Evolutionary conservation across 2,888 invertebrate species (phyloP).

Genomic region (Timandra comae): DNA sequence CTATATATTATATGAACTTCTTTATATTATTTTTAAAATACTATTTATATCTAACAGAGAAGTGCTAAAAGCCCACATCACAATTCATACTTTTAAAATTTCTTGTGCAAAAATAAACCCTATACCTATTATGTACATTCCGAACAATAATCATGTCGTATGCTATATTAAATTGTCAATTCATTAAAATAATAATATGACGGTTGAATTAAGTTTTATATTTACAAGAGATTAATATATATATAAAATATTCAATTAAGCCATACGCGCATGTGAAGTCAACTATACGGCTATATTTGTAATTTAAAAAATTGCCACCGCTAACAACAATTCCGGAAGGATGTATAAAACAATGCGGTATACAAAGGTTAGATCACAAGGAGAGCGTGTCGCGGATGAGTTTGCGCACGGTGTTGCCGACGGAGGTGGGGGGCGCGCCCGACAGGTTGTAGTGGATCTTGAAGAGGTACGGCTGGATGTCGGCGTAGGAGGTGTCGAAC

Average conservation of each 20-base stretch:
- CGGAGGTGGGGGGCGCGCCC: conserved; percentile 86
- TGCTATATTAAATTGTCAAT: conserved; percentile 6
- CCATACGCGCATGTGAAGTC: background rate
- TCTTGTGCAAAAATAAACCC: conserved; percentile 13
- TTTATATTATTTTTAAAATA: background rate
- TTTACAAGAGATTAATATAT: conserved; percentile 1
- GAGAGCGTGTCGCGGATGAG: conserved; percentile 91
- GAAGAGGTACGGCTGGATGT: conserved; percentile 98
- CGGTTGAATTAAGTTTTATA: background rate
- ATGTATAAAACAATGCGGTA: conserved; percentile 2
- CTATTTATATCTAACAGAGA: background rate
- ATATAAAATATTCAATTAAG: no score
- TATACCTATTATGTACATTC: conserved; percentile 7
- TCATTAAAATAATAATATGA: conserved; percentile 5
- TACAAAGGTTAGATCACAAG: conserved; percentile 75
- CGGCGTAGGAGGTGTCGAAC: conserved; percentile 94
- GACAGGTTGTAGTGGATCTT: conserved; percentile 91
- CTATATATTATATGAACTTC: background rate
- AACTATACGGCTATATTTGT: background rate
- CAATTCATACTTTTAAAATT: conserved; percentile 6
- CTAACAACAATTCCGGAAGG: background rate
- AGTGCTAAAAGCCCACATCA: background rate
- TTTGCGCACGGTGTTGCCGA: conserved; percentile 93
- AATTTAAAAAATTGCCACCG: background rate
- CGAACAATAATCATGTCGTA: background rate